Conservation (phyloP, 2,797 vertebrate species). For the Eleutherodactylus coqui region DNA sequence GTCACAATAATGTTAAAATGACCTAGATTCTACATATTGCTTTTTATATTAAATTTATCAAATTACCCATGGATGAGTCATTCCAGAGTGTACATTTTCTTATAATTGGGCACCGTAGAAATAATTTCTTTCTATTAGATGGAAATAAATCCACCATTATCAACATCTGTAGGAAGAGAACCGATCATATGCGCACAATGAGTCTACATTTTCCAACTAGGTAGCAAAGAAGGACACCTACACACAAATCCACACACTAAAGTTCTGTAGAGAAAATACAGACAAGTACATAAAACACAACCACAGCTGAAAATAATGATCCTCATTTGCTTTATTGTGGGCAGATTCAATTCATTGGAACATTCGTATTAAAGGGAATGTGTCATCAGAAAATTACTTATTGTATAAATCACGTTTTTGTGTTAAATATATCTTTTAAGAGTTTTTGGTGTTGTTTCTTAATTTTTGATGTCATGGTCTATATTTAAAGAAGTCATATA, state of each 20-base stretch:
- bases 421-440: too few relatives aligned
- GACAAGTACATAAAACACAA: not conserved
- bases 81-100: constrained; percentile 3
- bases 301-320: not conserved
- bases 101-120: not conserved
- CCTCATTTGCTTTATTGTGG: not conserved
- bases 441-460: too few relatives aligned
- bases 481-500: too few relatives aligned
- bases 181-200: not conserved
- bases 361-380: too few relatives aligned
- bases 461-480: too few relatives aligned
- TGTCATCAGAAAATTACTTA: too few relatives aligned
- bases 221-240: not conserved
- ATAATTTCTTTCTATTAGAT: constrained; percentile 16
- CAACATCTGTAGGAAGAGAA: not conserved
- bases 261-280: not conserved
- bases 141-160: not conserved
- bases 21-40: constrained; percentile 33
- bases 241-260: not conserved
- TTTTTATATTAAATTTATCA: constrained; percentile 18
- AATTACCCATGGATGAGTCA: constrained; percentile 18
- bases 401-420: too few relatives aligned
- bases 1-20: constrained; percentile 51
- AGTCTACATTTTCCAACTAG: not conserved
- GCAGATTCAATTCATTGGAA: not conserved